Evolutionary conservation across 2,888 invertebrate genomes (phyloP).

Genomic region (Drosophila maculinotata): DNA sequence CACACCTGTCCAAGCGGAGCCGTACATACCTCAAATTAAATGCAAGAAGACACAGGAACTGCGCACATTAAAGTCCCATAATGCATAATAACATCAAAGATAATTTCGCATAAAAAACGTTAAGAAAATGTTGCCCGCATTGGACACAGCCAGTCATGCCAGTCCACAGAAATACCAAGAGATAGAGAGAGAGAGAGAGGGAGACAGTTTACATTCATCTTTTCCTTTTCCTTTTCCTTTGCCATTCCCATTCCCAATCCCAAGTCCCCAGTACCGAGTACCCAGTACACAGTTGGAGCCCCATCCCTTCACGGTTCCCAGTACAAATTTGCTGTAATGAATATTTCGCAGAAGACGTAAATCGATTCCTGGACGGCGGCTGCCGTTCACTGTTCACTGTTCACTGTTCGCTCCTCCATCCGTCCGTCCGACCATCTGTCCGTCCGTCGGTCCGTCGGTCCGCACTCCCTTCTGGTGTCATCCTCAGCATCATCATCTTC

Average conservation of each 20-base stretch:
- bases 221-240: too few species aligned
- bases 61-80: slow-evolving; percentile 71
- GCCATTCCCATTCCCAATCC: slow-evolving; percentile 13
- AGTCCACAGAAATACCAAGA: not conserved
- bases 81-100: slow-evolving; percentile 74
- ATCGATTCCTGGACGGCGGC: slow-evolving; percentile 63
- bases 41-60: slow-evolving; percentile 65
- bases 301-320: slow-evolving; percentile 38
- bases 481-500: slow-evolving; percentile 47
- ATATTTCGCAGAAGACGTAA: slow-evolving; percentile 76
- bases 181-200: slow-evolving; percentile 5
- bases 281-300: not conserved
- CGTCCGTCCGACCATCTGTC: not conserved
- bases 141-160: slow-evolving; percentile 59
- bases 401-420: not conserved
- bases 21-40: slow-evolving; percentile 44
- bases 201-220: slow-evolving; percentile 12
- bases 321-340: slow-evolving; percentile 72
- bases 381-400: slow-evolving; percentile 23
- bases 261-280: slow-evolving; percentile 6
- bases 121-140: slow-evolving; percentile 51
- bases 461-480: slow-evolving; percentile 10
- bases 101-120: slow-evolving; percentile 65
- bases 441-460: not conserved
- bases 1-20: slow-evolving; percentile 8